Percentiles rank a stretch among this genome's conserved stretches.
Evolutionary conservation across 2,797 vertebrate species (phyloP).

Genomic region (Parauchenoglanis ngamensis): DNA sequence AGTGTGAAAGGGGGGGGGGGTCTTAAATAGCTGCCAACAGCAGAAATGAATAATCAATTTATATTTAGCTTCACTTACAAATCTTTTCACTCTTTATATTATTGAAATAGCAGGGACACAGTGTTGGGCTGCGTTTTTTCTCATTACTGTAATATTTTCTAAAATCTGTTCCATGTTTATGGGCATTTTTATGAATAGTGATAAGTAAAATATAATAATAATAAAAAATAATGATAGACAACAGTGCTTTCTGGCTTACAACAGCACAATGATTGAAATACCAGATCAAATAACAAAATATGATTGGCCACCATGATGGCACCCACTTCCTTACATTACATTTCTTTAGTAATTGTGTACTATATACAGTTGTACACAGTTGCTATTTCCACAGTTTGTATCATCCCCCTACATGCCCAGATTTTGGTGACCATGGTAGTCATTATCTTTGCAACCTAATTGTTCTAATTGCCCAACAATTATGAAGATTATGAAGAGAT

Average conservation of each 20-base stretch:
- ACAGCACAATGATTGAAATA: background rate
- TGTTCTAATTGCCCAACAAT: background rate
- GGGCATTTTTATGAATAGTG: background rate
- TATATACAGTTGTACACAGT: background rate
- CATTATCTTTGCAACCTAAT: background rate
- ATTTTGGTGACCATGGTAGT: background rate
- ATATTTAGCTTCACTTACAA: slow-evolving; percentile 14
- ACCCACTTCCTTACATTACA: background rate
- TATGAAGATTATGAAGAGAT: background rate
- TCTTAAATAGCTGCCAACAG: slow-evolving; percentile 16
- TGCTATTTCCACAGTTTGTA: background rate
- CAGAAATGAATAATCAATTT: slow-evolving; percentile 9
- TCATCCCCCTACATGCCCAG: background rate
- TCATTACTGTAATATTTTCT: background rate
- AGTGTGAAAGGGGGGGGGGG: background rate
- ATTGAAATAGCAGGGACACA: background rate
- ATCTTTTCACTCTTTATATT: background rate
- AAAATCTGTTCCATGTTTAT: background rate
- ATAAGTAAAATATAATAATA: background rate
- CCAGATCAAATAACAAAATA: background rate
- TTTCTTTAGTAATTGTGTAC: background rate
- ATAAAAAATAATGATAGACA: background rate
- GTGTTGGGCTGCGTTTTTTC: background rate
- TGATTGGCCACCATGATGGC: background rate
- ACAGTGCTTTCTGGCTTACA: background rate